These are phyloP conservation scores for Cotesia congregata DNA, from an alignment of 2,888 invertebrate species.

Conservation along the genomic window DNA sequence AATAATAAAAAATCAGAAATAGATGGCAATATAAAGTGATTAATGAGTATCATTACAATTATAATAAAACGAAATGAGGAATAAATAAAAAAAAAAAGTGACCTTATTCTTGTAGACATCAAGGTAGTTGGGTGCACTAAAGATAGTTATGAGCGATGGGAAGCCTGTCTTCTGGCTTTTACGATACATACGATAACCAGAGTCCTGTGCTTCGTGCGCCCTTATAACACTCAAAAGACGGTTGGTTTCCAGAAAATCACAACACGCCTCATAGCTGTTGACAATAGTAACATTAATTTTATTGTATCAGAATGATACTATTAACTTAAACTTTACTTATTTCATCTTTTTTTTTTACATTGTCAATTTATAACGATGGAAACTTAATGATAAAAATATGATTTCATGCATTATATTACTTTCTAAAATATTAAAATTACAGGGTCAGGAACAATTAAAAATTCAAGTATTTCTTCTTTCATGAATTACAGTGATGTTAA, in stretches of 20 bases:
- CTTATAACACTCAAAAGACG: constrained; percentile 99
- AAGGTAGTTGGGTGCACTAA: constrained; percentile 99
- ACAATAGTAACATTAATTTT: constrained; percentile 17
- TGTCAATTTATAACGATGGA: not conserved
- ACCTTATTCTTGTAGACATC: constrained; percentile 99
- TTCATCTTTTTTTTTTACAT: not conserved
- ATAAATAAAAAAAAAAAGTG: constrained; percentile 48
- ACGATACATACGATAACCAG: constrained; percentile 99
- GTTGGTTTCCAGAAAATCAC: constrained; percentile 99
- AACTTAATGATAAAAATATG: constrained; percentile 4
- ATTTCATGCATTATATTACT: not conserved
- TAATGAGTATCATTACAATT: not conserved
- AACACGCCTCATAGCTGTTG: constrained; percentile 97
- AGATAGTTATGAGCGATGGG: constrained; percentile 99
- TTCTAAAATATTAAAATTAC: too few species aligned
- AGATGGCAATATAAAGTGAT: not conserved
- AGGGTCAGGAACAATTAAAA: too few species aligned
- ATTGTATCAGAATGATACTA: not conserved
- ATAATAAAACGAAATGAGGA: constrained; percentile 6
- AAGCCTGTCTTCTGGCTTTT: constrained; percentile 99
- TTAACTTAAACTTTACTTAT: not conserved
- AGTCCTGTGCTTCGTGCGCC: constrained; percentile 99
- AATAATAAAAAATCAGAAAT: too few species aligned
- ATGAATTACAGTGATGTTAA: not conserved
- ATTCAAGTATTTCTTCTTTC: not conserved